phyloP scores from a whole-genome alignment of 2,888 invertebrate genomes.

The Lasioglossum oenotherae region DNA sequence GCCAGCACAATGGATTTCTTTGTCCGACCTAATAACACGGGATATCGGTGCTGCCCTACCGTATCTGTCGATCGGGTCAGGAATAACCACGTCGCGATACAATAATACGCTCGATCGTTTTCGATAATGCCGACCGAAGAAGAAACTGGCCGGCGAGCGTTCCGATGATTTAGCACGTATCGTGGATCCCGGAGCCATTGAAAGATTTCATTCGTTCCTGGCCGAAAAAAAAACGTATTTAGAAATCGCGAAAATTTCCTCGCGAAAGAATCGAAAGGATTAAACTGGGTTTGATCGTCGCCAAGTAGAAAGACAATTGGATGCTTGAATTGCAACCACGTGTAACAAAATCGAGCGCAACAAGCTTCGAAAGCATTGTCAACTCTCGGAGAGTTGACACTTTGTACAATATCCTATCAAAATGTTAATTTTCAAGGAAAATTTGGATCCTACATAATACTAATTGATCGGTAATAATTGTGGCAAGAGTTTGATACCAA shows the following conservation, averaged over 20 bases:
- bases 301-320: not conserved
- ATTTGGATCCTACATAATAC: too few species aligned
- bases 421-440: too few species aligned
- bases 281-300: not conserved
- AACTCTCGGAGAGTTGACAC: too few species aligned
- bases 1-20: conserved; percentile 68
- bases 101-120: conserved; percentile 71
- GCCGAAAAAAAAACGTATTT: too few species aligned
- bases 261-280: not conserved
- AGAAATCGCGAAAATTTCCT: not conserved
- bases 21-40: conserved; percentile 71
- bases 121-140: conserved; percentile 53
- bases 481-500: too few species aligned
- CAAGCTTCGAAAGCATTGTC: too few species aligned
- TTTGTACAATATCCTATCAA: too few species aligned
- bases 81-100: conserved; percentile 67
- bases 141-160: conserved; percentile 24
- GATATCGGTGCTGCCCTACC: conserved; percentile 57
- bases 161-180: conserved; percentile 64
- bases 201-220: conserved; percentile 17
- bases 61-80: conserved; percentile 67
- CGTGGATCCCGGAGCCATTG: conserved; percentile 26
- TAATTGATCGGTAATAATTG: too few species aligned
- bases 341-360: conserved; percentile 25
- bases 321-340: not conserved